These are phyloP conservation scores for Halcyon badia DNA, from an alignment of 2,797 vertebrate genomes.

Conservation along the genomic window DNA sequence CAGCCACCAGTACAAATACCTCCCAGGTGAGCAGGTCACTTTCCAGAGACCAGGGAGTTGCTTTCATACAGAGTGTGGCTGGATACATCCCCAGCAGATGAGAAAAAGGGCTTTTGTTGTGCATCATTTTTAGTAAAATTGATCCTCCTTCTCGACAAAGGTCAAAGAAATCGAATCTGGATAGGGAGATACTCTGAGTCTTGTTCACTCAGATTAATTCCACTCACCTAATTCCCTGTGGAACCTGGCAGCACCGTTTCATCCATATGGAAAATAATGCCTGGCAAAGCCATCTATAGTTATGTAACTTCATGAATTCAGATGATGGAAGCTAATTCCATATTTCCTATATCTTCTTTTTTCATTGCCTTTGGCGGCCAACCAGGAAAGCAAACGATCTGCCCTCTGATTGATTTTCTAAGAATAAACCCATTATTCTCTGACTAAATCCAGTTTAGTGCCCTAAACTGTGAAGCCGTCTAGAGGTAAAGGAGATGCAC, in stretches of 20 bases:
- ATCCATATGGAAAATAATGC: rapidly evolving
- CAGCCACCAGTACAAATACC: background rate
- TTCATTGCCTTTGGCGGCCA: background rate
- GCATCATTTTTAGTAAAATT: background rate
- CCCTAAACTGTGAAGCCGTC: background rate
- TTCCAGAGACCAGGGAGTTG: background rate
- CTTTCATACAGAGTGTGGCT: background rate
- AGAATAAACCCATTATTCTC: background rate
- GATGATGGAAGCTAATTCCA: background rate
- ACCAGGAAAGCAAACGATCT: background rate
- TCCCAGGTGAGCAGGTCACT: background rate
- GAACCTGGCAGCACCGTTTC: background rate
- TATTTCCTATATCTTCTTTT: background rate
- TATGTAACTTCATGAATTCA: rapidly evolving
- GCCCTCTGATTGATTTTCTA: background rate
- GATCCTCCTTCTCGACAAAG: background rate
- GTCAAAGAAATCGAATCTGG: background rate
- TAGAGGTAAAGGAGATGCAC: rapidly evolving
- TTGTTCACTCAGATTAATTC: background rate
- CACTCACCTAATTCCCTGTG: background rate
- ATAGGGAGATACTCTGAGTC: background rate
- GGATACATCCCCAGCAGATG: background rate
- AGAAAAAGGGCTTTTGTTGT: background rate
- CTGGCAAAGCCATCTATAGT: background rate
- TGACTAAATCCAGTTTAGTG: background rate